These are phyloP conservation scores for Tenebrio molitor DNA, from an alignment of 1,140 invertebrate genomes.

Conservation along the genomic window DNA sequence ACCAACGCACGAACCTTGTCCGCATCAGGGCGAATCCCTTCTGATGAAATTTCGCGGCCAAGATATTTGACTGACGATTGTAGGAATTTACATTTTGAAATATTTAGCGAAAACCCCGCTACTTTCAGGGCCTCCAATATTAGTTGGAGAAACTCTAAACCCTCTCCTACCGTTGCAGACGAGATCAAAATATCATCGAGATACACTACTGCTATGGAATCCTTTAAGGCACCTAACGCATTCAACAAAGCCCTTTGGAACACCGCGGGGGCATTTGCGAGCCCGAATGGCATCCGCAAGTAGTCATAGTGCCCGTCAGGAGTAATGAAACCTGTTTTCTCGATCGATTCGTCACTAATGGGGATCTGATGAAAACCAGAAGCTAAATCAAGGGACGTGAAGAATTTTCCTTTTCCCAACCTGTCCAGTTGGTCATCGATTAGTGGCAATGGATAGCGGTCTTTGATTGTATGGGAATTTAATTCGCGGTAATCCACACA, in stretches of 20 bases:
- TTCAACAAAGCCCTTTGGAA: slow-evolving; percentile 47
- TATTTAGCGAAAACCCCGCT: slow-evolving; percentile 8
- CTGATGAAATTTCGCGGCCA: slow-evolving; percentile 15
- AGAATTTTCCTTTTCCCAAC: too few species aligned
- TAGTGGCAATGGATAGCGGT: too few species aligned
- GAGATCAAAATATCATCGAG: slow-evolving; percentile 61
- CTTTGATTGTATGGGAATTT: too few species aligned
- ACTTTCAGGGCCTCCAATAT: not conserved
- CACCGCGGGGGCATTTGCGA: slow-evolving; percentile 53
- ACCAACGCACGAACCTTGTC: slow-evolving; percentile 14
- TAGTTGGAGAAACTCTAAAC: not conserved
- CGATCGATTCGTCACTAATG: slow-evolving; percentile 61
- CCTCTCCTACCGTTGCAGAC: slow-evolving; percentile 11
- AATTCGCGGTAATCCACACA: too few species aligned
- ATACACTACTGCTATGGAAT: slow-evolving; percentile 56
- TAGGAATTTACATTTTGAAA: slow-evolving; percentile 43
- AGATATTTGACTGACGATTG: slow-evolving; percentile 2
- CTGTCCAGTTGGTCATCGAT: too few species aligned
- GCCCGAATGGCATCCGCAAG: slow-evolving; percentile 54
- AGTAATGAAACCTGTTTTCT: slow-evolving; percentile 56
- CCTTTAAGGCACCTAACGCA: not conserved
- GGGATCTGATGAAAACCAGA: slow-evolving; percentile 57
- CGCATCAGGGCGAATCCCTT: not conserved
- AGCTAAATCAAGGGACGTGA: too few species aligned
- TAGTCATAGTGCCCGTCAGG: slow-evolving; percentile 56